These are phyloP conservation scores for Hycleus cichorii DNA, from an alignment of 1,140 invertebrate genomes.

Conservation along the genomic window DNA sequence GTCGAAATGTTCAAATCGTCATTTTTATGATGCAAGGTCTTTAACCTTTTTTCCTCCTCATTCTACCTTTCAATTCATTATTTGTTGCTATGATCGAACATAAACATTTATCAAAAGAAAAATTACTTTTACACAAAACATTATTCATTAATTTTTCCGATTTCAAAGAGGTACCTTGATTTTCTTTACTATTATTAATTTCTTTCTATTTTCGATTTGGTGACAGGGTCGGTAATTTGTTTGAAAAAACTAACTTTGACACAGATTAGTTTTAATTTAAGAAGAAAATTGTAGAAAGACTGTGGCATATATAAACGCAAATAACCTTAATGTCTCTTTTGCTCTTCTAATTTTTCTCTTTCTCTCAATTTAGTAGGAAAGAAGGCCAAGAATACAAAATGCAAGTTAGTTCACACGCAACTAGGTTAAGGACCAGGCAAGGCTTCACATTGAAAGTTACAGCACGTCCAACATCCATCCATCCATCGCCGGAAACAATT, in stretches of 20 bases:
- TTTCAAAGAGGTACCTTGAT: too few species aligned
- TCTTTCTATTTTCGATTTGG: too few species aligned
- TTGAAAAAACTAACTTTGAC: background rate
- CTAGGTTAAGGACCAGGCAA: conserved; percentile 37
- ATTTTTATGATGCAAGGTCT: conserved; percentile 4
- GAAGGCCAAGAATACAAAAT: conserved; percentile 40
- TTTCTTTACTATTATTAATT: too few species aligned
- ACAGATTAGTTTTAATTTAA: background rate
- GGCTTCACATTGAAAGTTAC: conserved; percentile 27
- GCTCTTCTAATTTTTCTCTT: too few species aligned
- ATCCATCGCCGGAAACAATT: conserved; percentile 15
- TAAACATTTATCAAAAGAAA: too few species aligned
- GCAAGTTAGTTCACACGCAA: conserved; percentile 38
- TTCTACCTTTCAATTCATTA: too few species aligned
- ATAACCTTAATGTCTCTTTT: conserved; percentile 26
- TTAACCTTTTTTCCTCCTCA: too few species aligned
- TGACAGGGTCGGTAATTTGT: too few species aligned
- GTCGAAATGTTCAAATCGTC: conserved; percentile 3
- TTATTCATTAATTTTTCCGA: too few species aligned
- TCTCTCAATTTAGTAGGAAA: conserved; percentile 27
- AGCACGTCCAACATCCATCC: conserved; percentile 17
- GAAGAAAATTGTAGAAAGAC: too few species aligned
- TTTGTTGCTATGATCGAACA: too few species aligned
- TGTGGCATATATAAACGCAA: background rate
- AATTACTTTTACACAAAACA: too few species aligned